Base-by-base conservation (phyloP, 2,888 invertebrate genomes). In the Anthoptus insignis region DNA sequence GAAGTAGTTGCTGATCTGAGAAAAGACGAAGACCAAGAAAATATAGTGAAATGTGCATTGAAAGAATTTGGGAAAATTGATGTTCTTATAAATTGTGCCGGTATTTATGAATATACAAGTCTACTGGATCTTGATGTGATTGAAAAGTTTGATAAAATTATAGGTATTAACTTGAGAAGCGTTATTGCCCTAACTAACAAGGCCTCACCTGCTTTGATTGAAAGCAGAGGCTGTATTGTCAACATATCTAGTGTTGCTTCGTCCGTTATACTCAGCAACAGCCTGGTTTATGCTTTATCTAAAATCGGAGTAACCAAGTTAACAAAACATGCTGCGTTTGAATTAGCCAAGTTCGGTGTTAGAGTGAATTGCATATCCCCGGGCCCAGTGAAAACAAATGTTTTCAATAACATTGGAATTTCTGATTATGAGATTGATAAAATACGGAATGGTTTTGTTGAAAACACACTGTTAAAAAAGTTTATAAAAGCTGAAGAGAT, bases 361-460 rank as follows among this genome's bases (percentile, higher is more conserved):
- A 42, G 73, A 24, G 71, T 71, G 2, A 73, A 73, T 39, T 29
- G 39, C 5, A 97, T 98, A 0, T 97, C 97, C 86, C 98, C 98
- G 13, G 74, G 74, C 5, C 69, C 69, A 2, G 69, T 70, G 14
- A 70, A 49, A 27, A 71, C 72, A 8, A 64, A 71, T 47, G 58
- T 74, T 47, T 14, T 68, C 0, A 37, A 49, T 11, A 70, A 94
- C 84, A 4, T 14, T 22, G 69, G 65, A 1, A 6, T 50, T 97
- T 82, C 89, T 97, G 67, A 96, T 97, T 73, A 94, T 1, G 49
- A 49, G 9, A 53, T 34, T 2, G 19, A 59, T 8, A 24, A 8
- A 6, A 13, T 50, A 45, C 71, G 60, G 68, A 50, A 67, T 27
- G 9, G 13, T 6, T 2, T 50, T 34, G 56, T 45, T 22, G 37